A percentile compares a stretch with the other conserved stretches of the same genome.
phyloP scores from a whole-genome alignment of 2,888 invertebrate genomes.

The Antheraea assamensis region DNA sequence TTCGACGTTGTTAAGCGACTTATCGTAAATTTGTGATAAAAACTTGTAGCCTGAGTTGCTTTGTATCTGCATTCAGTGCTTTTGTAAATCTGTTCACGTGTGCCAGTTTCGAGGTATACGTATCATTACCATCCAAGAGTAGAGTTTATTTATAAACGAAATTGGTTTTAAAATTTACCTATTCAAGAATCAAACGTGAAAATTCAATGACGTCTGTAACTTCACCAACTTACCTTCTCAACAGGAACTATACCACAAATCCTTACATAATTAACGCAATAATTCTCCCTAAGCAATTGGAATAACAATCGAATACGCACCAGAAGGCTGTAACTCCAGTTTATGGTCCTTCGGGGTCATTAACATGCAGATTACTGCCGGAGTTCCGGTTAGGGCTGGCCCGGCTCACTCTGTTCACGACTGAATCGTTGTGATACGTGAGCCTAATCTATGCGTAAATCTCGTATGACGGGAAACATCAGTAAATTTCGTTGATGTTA shows the following conservation, averaged over 20 bases:
- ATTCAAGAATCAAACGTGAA: not conserved
- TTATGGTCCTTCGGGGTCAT: constrained; percentile 53
- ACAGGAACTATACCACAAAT: constrained; percentile 12
- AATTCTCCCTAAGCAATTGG: constrained; percentile 38
- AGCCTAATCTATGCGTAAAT: constrained; percentile 12
- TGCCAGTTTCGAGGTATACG: not conserved
- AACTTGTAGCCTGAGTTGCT: too few relatives aligned
- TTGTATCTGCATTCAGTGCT: too few relatives aligned
- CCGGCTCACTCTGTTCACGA: constrained; percentile 25
- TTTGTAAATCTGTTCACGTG: too few relatives aligned
- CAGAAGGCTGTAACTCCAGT: constrained; percentile 41
- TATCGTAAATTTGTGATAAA: too few relatives aligned
- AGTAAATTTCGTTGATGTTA: not conserved
- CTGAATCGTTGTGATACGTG: constrained; percentile 8
- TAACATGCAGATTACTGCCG: constrained; percentile 56
- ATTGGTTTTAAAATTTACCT: not conserved
- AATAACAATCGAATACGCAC: constrained; percentile 43
- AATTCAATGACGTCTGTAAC: not conserved
- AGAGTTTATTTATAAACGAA: not conserved
- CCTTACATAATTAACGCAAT: constrained; percentile 34
- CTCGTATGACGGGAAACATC: constrained; percentile 1
- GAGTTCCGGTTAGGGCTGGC: constrained; percentile 37
- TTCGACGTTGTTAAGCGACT: too few relatives aligned
- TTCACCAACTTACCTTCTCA: not conserved
- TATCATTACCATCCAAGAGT: not conserved